Percentiles rank a stretch among this genome's conserved stretches.
Conservation (phyloP, 2,888 invertebrate species). For the Mesoligia furuncula region DNA sequence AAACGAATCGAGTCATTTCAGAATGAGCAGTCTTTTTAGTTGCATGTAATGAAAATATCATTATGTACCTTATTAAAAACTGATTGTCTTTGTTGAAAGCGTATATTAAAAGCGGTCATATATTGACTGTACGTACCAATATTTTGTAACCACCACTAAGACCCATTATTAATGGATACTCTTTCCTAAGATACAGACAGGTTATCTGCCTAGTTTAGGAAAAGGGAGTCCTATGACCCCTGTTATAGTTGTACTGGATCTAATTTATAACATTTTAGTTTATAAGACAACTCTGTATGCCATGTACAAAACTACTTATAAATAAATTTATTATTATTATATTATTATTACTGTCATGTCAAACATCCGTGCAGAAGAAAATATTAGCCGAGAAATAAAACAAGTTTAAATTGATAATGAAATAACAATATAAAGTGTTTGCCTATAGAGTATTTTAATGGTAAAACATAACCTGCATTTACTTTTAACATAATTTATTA, state of each 20-base stretch:
- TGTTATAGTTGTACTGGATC: too few species aligned
- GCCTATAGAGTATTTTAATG: conserved; percentile 52
- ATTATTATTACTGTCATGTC: too few species aligned
- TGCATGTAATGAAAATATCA: background rate
- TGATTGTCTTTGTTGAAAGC: background rate
- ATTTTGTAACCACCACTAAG: too few species aligned
- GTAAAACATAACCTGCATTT: conserved; percentile 55
- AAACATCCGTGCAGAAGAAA: background rate
- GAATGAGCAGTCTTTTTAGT: background rate
- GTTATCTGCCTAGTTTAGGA: too few species aligned
- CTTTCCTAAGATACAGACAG: too few species aligned
- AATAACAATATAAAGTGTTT: conserved; percentile 45
- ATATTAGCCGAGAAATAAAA: conserved; percentile 37
- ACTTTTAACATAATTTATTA: conserved; percentile 59
- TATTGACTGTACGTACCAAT: too few species aligned
- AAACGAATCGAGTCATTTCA: background rate
- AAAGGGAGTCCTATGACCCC: too few species aligned
- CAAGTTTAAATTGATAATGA: conserved; percentile 43
- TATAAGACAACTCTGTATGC: too few species aligned
- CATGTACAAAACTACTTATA: too few species aligned
- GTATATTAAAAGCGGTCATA: background rate
- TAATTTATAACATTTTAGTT: too few species aligned
- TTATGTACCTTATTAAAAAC: background rate
- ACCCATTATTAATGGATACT: too few species aligned
- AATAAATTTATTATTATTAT: too few species aligned